phyloP scores from a whole-genome alignment of 2,888 invertebrate species.

The Tenodera sinensis region DNA sequence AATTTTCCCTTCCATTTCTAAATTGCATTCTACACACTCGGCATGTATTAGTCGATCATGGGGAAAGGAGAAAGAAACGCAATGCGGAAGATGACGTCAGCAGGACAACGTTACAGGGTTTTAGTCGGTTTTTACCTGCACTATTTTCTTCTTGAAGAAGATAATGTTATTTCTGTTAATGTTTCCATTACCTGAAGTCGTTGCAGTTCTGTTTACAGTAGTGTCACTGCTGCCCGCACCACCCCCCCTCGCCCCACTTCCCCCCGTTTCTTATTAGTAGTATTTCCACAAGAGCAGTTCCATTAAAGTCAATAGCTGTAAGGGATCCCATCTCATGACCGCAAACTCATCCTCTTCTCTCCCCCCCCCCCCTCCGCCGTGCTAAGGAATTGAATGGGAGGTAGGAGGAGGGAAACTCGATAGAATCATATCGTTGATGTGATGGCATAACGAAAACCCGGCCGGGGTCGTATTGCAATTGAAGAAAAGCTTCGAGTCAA shows the following conservation, averaged over 20 bases:
- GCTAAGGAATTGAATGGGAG: not conserved
- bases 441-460: not conserved
- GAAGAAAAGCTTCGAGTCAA: not conserved
- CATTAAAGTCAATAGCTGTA: not conserved
- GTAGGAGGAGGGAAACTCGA: not conserved
- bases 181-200: not conserved
- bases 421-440: not conserved
- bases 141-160: not conserved
- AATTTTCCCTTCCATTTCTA: too few relatives aligned
- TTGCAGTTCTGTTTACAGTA: not conserved
- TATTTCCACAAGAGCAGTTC: not conserved
- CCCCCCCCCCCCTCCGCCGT: too few relatives aligned
- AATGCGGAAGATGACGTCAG: too few relatives aligned
- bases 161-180: not conserved
- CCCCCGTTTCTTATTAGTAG: not conserved
- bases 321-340: not conserved
- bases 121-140: not conserved
- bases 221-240: not conserved
- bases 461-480: not conserved
- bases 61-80: too few relatives aligned
- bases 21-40: too few relatives aligned
- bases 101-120: too few relatives aligned
- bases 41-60: too few relatives aligned
- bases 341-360: not conserved
- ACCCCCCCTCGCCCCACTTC: too few relatives aligned